phyloP scores from a whole-genome alignment of 2,113 vertebrate species.

The Diphyllodes magnificus region DNA sequence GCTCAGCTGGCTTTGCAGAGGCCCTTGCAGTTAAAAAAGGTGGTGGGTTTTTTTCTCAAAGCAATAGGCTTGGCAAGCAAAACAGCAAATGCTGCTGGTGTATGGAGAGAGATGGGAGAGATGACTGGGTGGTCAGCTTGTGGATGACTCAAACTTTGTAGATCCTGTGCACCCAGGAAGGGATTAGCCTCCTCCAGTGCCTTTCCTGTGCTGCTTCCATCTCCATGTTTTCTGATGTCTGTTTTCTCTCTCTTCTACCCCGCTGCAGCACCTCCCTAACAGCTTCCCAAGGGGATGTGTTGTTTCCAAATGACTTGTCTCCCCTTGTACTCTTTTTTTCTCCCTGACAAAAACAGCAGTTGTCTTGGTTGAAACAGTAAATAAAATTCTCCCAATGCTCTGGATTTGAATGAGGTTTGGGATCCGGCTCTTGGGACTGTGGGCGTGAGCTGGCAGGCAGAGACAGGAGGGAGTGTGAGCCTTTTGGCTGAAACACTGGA shows the following conservation, averaged over 20 bases:
- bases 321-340: neutral
- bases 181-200: neutral
- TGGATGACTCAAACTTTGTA: neutral
- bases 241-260: neutral
- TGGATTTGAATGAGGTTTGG: neutral
- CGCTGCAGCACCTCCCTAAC: neutral
- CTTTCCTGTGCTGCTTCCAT: neutral
- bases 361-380: neutral
- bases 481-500: neutral
- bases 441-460: neutral
- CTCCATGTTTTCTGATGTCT: neutral
- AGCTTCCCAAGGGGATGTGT: neutral
- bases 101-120: neutral
- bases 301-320: neutral
- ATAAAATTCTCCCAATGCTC: neutral
- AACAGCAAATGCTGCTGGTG: neutral
- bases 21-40: neutral
- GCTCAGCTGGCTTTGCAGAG: neutral
- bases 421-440: neutral
- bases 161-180: neutral
- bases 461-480: neutral
- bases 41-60: neutral
- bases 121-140: neutral
- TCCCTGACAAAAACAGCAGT: neutral
- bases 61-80: neutral